phyloP scores from a whole-genome alignment of 1,140 invertebrate genomes.

The Rhopalosiphum maidis region DNA sequence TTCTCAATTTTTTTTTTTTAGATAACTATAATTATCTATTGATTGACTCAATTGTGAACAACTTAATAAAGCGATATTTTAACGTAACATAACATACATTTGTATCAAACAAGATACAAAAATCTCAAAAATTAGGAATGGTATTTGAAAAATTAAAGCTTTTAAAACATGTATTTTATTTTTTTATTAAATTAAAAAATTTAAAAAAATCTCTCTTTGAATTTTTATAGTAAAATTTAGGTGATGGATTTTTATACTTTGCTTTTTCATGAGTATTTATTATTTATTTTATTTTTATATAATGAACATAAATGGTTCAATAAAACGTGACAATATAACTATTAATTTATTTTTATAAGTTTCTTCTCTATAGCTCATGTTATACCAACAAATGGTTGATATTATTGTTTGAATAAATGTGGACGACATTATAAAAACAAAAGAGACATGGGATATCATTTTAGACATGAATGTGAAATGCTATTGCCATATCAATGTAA shows the following conservation, averaged over 20 bases:
- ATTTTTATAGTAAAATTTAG: neutral
- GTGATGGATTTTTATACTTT: neutral
- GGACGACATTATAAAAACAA: constrained; percentile 59
- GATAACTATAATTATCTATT: too few species aligned
- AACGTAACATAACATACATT: too few species aligned
- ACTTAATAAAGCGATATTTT: too few species aligned
- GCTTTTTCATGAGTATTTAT: neutral
- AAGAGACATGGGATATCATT: constrained; percentile 62
- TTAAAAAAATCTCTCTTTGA: neutral
- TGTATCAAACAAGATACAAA: neutral
- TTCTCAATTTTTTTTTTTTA: too few species aligned
- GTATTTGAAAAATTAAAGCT: neutral
- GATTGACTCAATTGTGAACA: too few species aligned
- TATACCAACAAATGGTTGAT: constrained; percentile 31
- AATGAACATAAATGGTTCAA: neutral
- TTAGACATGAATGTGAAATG: constrained; percentile 61
- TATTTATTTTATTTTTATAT: neutral
- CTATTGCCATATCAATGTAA: constrained; percentile 59
- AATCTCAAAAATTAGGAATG: neutral
- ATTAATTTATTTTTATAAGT: constrained; percentile 1
- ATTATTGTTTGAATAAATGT: constrained; percentile 58
- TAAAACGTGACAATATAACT: neutral
- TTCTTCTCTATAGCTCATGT: neutral
- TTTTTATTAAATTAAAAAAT: too few species aligned
- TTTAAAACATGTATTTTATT: too few species aligned